Base-by-base conservation (phyloP, 2,113 vertebrate species). In the Illadopsis cleaveri region DNA sequence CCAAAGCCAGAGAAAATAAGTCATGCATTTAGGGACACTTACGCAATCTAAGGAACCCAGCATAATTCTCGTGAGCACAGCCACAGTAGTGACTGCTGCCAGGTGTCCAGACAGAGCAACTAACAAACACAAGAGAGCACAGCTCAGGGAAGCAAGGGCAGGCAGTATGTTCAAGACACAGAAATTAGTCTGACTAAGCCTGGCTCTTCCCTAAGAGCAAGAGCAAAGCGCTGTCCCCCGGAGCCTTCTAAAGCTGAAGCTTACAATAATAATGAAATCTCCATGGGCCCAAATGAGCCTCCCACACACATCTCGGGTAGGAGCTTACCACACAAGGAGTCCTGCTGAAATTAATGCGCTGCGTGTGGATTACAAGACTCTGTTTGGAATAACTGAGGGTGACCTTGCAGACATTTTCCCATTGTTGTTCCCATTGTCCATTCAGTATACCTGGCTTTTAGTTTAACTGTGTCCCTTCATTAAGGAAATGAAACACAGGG, bases 221-320 rank as follows among this genome's bases (percentile, higher is more conserved):
- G 47, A 88, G 88, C 33, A 93, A 87, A 93, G 50, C 27, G 1
- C 75, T 88, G 79, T 92, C 50, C 92, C 94, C 85, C 0, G 11
- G 64, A 94, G 93, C 90, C 68, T 90, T 94, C 88, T 88, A 82
- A 65, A 51, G 27, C 54, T 86, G 58, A 61, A 82, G 58, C 30
- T 92, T 86, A 88, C 90, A 93, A 93, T 90, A 96, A 94, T 87
- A 93, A 88, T 69, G 87, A 94, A 91, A 90, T 88, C 90, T 92
- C 87, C 51, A 82, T n/a, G 90, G 90, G 47, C 87, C 75, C 68
- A 66, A 80, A 60, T 38, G 78, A 80, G 75, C 94, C 75, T 94
- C 94, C 89, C 94, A 94, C 94, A 92, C 91, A 88, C 82, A 66
- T 83, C 68, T 93, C 0, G 24, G 30, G 44, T 83, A 77, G 64